Conservation (phyloP, 2,797 vertebrate species). For the Steatocranus sp. region DNA sequence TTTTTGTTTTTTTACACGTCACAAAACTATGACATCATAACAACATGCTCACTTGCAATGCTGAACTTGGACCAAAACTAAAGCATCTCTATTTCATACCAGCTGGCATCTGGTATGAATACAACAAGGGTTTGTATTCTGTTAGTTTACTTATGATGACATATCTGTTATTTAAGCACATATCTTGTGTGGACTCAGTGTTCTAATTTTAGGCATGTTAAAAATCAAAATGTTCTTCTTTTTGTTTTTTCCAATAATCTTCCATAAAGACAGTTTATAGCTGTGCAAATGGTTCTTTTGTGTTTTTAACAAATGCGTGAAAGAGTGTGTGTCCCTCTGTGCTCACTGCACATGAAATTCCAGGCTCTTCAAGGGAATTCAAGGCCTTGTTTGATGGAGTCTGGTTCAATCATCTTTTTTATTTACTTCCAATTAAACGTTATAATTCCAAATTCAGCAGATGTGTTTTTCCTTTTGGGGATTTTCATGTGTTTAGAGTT, state of each 20-base stretch:
- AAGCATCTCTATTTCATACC: not conserved
- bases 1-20: fast-evolving
- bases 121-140: not conserved
- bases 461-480: not conserved
- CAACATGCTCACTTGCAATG: not conserved
- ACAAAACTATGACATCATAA: not conserved
- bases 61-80: not conserved
- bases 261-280: not conserved
- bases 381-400: not conserved
- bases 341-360: not conserved
- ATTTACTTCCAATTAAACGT: not conserved
- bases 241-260: not conserved
- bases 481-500: not conserved
- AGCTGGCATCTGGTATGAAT: not conserved
- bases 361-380: not conserved
- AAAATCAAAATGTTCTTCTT: not conserved
- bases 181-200: not conserved
- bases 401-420: not conserved
- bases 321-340: not conserved
- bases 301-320: not conserved
- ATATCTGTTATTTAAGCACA: fast-evolving
- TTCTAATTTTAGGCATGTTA: not conserved
- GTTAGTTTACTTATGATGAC: not conserved
- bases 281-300: not conserved
- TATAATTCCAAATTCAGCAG: not conserved